phyloP scores from a whole-genome alignment of 1,140 invertebrate genomes.

The Orussus abietinus region DNA sequence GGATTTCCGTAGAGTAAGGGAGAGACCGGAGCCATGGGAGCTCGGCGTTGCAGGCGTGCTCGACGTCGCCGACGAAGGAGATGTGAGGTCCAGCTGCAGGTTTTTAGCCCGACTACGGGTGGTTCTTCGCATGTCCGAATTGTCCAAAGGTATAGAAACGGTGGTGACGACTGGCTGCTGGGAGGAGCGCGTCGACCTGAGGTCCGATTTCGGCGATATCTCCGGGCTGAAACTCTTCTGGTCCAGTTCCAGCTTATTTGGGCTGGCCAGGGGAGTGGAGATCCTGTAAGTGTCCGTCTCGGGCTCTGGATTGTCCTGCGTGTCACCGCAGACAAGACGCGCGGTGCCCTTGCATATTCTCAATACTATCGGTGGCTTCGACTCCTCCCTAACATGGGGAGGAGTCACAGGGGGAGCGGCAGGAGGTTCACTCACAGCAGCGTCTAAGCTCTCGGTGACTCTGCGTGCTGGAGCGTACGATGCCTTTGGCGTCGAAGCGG shows the following conservation, averaged over 20 bases:
- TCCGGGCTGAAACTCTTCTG: slow-evolving; percentile 27
- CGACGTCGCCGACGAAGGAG: slow-evolving; percentile 10
- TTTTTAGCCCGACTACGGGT: slow-evolving; percentile 47
- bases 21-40: slow-evolving; percentile 40
- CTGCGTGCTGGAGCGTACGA: slow-evolving; percentile 25
- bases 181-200: slow-evolving; percentile 22
- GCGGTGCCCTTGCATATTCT: slow-evolving; percentile 65
- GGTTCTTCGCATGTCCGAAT: slow-evolving; percentile 43
- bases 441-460: slow-evolving; percentile 23
- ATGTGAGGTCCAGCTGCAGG: slow-evolving; percentile 33
- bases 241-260: slow-evolving; percentile 33
- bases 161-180: slow-evolving; percentile 36
- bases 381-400: slow-evolving; percentile 49
- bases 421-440: no score
- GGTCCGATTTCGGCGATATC: slow-evolving; percentile 23
- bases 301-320: slow-evolving; percentile 28
- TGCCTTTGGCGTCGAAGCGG: slow-evolving; percentile 23
- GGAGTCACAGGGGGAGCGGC: no score
- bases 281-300: slow-evolving; percentile 40
- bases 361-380: slow-evolving; percentile 64
- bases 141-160: slow-evolving; percentile 43
- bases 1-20: slow-evolving; percentile 46
- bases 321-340: slow-evolving; percentile 50
- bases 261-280: slow-evolving; percentile 33
- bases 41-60: slow-evolving; percentile 30